Percentiles rank a stretch among this genome's conserved stretches.
These are phyloP conservation scores for Mactromeris polynyma DNA, from an alignment of 2,888 invertebrate species.

Conservation along the genomic window DNA sequence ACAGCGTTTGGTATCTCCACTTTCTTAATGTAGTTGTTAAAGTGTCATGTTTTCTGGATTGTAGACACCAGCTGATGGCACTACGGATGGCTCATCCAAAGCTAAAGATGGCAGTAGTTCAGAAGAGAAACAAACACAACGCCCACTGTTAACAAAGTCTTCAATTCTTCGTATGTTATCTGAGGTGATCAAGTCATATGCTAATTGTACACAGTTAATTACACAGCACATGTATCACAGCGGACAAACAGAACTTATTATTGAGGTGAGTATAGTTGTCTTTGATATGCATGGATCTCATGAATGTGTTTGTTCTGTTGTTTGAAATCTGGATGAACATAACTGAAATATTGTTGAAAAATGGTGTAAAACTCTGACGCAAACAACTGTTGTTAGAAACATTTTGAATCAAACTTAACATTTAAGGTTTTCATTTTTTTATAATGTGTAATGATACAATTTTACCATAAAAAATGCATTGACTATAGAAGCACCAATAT, in stretches of 20 bases:
- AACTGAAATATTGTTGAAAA: too few species aligned
- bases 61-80: slow-evolving; percentile 19
- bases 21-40: not conserved
- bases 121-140: slow-evolving; percentile 79
- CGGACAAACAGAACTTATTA: slow-evolving; percentile 90
- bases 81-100: slow-evolving; percentile 27
- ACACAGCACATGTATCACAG: slow-evolving; percentile 91
- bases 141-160: slow-evolving; percentile 91
- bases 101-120: slow-evolving; percentile 71
- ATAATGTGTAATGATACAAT: too few species aligned
- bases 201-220: slow-evolving; percentile 92
- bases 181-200: slow-evolving; percentile 93
- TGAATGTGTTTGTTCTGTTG: too few species aligned
- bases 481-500: too few species aligned
- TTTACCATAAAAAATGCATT: too few species aligned
- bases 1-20: not conserved
- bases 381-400: too few species aligned
- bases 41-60: not conserved
- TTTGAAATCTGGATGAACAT: too few species aligned
- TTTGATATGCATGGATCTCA: too few species aligned
- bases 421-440: too few species aligned
- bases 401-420: too few species aligned
- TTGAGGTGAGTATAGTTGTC: slow-evolving; percentile 87
- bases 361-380: too few species aligned
- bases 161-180: slow-evolving; percentile 92